Base-by-base conservation (phyloP, 1,140 invertebrate genomes). In the Drosophila subpulchrella region DNA sequence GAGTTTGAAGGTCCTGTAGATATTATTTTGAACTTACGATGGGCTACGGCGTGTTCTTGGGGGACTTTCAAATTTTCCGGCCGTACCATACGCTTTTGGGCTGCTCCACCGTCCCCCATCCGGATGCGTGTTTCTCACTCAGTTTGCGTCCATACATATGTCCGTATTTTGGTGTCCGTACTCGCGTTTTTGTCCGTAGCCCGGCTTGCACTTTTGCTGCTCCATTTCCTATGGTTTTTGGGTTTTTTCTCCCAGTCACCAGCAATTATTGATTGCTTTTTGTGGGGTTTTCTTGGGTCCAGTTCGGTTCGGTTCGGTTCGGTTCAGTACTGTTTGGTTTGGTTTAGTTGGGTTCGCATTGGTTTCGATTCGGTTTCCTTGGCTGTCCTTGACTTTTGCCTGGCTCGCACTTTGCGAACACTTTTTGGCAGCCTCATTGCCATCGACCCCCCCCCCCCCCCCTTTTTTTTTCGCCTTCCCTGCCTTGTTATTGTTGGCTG, bases 371-470 rank as follows among this genome's bases (percentile, higher is more conserved):
- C 42, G 24, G 59, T 59, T 77, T 53, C 42, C 53, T 71, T 62
- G 63, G 75, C 48, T 85, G 82, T 63, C 82, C 82, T 85, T 85
- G 82, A 85, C 82, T 85, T 85, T 85, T 85, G 81, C 78, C 74
- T 75, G 81, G 75, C 81, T 76, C 81, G 74, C 75, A 86, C 81
- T 81, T 85, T 85, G 75, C 65, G 65, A 85, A 85, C 73, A 85
- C 82, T 88, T 85, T 77, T 85, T 85, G 82, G 82, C 82, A 85
- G 75, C 78, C 78, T 81, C 79, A 81, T 75, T 80, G 82, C 75
- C 82, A 86, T 68, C 72, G 78, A 79, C 41, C 65, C 51, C 42
- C 38, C 24, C 27, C 51, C 30, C 48, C 51, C 10, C 48, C 63
- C 5, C 41, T n/a, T n/a, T n/a, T n/a, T 51, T 41, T 27, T 27